These are phyloP conservation scores for Pemphigus obesinymphae DNA, from an alignment of 1,140 invertebrate species.

Conservation along the genomic window DNA sequence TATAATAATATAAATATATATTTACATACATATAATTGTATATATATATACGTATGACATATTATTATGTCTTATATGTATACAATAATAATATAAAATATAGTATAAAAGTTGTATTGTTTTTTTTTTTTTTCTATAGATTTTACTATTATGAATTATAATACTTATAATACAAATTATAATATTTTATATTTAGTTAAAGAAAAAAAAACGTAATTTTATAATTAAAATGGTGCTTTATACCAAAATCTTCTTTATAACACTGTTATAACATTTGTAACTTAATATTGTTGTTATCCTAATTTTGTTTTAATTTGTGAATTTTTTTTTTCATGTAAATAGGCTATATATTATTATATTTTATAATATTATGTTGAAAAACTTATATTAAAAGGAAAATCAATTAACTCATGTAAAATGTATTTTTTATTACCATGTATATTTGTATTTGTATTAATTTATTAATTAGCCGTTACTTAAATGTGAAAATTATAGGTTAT, in stretches of 20 bases:
- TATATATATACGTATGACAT: neutral
- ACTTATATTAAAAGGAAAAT: constrained; percentile 26
- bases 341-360: constrained; percentile 14
- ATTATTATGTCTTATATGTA: no score
- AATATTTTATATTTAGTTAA: constrained; percentile 9
- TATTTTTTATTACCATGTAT: neutral
- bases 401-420: constrained; percentile 2
- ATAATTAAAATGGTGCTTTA: constrained; percentile 23
- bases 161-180: neutral
- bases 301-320: constrained; percentile 29
- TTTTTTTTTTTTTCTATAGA: neutral
- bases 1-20: neutral
- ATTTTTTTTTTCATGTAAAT: constrained; percentile 35
- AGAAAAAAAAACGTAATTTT: neutral
- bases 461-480: no score
- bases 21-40: neutral
- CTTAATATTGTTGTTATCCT: constrained; percentile 31
- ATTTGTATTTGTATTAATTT: no score
- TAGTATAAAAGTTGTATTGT: neutral
- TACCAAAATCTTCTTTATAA: constrained; percentile 36
- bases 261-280: constrained; percentile 39
- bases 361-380: constrained; percentile 25
- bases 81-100: neutral
- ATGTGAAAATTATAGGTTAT: no score
- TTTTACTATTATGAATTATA: constrained; percentile 6